Base-by-base conservation (phyloP, 2,113 vertebrate species). In the Takifugu flavidus region DNA sequence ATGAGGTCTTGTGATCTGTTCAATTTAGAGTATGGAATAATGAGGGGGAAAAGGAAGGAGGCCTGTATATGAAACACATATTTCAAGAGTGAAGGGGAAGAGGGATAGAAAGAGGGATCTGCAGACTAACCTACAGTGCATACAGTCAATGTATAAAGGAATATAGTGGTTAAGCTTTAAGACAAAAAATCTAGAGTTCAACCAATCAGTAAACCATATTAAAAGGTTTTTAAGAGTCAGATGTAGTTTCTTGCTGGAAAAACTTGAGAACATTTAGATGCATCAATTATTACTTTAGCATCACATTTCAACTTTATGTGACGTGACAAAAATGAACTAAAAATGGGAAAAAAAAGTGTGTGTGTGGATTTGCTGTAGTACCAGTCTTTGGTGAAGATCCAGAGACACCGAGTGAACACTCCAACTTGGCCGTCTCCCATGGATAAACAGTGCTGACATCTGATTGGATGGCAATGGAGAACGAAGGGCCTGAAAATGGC, bases 381-480 rank as follows among this genome's bases (percentile, higher is more conserved):
- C 95, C 93, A 80, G 89, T 88, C 25, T 93, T 93, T 4, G 93
- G 82, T 0, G 86, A 80, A 15, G 92, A 86, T 70, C 93, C 94
- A 43, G 92, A 93, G 0, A 55, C 84, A 11, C 89, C 88, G 65
- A 98, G 2, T 12, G 88, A 89, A 42, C 96, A 99, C 72, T 92
- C 88, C 80, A 98, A 67, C 54, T 93, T 95, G 80, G 93, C 92
- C 0, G 94, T 92, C 47, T 97, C 95, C 43, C 93, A 94, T 14
- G 92, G 93, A 87, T 89, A 92, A 70, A 98, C 80, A 0, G 84
- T 93, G 0, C 74, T 89, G 25, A 78, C 88, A 82, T 96, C 94
- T 0, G 94, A 94, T 39, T 89, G 85, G 78, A 96, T 91, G 0
- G 88, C 90, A 51, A 94, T 90, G 39, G 92, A 89, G 78, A 96